Evolutionary conservation across 2,797 vertebrate species (phyloP).

Genomic region (Chelonia mydas): DNA sequence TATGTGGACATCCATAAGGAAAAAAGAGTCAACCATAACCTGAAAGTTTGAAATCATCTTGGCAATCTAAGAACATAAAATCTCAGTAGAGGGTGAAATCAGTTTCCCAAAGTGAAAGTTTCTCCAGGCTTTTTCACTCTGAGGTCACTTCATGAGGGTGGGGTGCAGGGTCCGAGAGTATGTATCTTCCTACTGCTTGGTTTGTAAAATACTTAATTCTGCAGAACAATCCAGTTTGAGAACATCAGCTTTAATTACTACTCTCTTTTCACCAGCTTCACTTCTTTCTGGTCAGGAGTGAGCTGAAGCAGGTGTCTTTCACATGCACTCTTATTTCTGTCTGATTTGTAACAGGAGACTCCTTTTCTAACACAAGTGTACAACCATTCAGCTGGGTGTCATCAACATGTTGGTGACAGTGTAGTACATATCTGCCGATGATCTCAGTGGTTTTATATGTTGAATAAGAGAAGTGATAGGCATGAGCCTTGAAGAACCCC

Average conservation of each 20-base stretch:
- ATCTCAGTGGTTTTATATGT: neutral
- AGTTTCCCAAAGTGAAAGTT: neutral
- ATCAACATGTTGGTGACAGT: neutral
- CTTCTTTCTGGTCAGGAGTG: accelerated
- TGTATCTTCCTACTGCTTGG: neutral
- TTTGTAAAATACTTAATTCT: neutral
- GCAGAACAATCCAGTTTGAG: neutral
- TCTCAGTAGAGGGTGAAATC: neutral
- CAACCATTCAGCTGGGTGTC: too few species aligned
- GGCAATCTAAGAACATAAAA: neutral
- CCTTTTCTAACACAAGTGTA: neutral
- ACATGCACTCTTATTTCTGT: accelerated
- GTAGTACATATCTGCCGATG: neutral
- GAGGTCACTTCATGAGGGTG: neutral
- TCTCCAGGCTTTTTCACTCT: neutral
- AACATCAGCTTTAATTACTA: neutral
- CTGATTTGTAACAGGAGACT: neutral
- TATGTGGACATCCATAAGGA: neutral
- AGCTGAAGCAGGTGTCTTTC: neutral
- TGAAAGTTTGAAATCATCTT: neutral
- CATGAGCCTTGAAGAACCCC: neutral
- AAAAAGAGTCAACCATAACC: neutral
- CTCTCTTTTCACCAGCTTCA: neutral
- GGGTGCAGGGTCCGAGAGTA: neutral
- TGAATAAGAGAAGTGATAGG: neutral